These are phyloP conservation scores for Xiphophorus maculatus DNA, from an alignment of 2,113 vertebrate genomes.

Conservation along the genomic window DNA sequence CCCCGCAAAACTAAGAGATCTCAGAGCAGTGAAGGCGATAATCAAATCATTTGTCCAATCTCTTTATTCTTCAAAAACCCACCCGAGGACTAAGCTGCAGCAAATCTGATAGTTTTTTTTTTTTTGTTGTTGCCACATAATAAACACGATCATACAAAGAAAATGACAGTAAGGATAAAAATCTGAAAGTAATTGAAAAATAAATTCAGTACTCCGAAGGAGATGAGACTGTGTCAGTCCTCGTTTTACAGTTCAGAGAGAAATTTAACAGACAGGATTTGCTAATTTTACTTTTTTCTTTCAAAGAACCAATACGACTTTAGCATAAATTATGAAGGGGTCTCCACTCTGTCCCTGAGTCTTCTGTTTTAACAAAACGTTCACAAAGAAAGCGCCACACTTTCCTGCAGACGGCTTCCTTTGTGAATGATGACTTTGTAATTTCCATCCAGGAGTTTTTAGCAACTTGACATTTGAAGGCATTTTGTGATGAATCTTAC, in stretches of 20 bases:
- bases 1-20: slow-evolving; percentile 13
- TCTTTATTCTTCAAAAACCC: slow-evolving; percentile 18
- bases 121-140: background rate
- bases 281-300: background rate
- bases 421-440: too few species aligned
- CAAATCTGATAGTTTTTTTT: background rate
- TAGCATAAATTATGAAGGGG: too few species aligned
- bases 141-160: slow-evolving; percentile 6
- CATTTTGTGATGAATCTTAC: too few species aligned
- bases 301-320: too few species aligned
- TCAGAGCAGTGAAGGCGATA: slow-evolving; percentile 15
- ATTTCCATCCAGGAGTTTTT: too few species aligned
- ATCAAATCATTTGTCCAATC: slow-evolving; percentile 20
- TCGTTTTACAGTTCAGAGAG: background rate
- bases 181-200: slow-evolving; percentile 17
- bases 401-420: too few species aligned
- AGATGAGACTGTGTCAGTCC: background rate
- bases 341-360: too few species aligned
- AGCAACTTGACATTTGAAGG: too few species aligned
- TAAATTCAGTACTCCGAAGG: background rate
- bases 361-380: too few species aligned
- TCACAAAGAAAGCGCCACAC: too few species aligned
- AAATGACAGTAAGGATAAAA: slow-evolving; percentile 17
- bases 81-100: background rate
- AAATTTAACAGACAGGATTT: background rate